Conservation (phyloP, 2,888 invertebrate species). For the Eilema griseolum region DNA sequence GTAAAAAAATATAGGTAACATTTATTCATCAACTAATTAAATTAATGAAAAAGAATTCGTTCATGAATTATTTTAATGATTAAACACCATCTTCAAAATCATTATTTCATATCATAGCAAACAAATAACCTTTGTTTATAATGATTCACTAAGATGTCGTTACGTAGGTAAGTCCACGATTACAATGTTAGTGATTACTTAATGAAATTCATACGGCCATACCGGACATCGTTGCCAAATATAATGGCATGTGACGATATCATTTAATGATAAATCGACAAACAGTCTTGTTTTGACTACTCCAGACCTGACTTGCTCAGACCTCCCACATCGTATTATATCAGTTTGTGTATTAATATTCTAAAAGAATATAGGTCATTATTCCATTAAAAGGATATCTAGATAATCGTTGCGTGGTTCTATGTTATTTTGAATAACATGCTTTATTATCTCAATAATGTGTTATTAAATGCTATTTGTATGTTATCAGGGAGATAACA, state of each 20-base stretch:
- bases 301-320: slow-evolving; percentile 9
- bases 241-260: slow-evolving; percentile 39
- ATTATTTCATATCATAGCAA: background rate
- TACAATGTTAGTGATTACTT: slow-evolving; percentile 39
- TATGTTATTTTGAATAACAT: background rate
- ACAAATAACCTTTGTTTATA: slow-evolving; percentile 8
- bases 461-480: background rate
- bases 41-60: background rate
- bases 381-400: background rate
- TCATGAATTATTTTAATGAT: background rate
- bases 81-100: background rate
- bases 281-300: slow-evolving; percentile 23
- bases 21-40: background rate
- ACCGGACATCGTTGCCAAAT: slow-evolving; percentile 47
- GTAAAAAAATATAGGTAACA: no score
- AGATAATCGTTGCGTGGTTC: slow-evolving; percentile 12
- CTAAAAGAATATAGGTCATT: slow-evolving; percentile 8
- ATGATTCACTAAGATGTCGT: slow-evolving; percentile 18
- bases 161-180: slow-evolving; percentile 36
- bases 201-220: slow-evolving; percentile 34
- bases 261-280: slow-evolving; percentile 32
- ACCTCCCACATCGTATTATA: slow-evolving; percentile 20
- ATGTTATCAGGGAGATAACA: background rate
- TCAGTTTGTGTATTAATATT: slow-evolving; percentile 1
- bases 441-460: background rate